phyloP scores from a whole-genome alignment of 2,888 invertebrate species.

The Eurytoma adleriae region DNA sequence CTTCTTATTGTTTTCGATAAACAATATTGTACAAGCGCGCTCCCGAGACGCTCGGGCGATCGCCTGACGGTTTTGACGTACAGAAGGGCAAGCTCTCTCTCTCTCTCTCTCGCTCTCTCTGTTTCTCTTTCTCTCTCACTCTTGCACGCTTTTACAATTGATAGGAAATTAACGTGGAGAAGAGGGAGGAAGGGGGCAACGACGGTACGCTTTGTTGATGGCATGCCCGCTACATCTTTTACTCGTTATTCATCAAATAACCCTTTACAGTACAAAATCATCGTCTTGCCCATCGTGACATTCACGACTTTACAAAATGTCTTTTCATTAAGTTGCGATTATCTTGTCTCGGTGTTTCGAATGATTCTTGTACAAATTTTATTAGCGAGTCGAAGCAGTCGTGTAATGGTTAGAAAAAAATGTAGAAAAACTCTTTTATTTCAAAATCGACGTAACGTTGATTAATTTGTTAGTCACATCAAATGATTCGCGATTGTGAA shows the following conservation, averaged over 20 bases:
- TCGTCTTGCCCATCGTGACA: neutral
- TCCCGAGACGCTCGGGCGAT: neutral
- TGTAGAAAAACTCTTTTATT: too few species aligned
- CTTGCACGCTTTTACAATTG: slow-evolving; percentile 22
- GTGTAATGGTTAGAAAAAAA: too few species aligned
- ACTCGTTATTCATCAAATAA: neutral
- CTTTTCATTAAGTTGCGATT: neutral
- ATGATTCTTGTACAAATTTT: too few species aligned
- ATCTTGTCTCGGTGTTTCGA: too few species aligned
- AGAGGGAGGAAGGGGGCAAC: neutral
- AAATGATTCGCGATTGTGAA: too few species aligned
- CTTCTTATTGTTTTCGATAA: slow-evolving; percentile 63
- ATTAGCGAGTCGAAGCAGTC: too few species aligned
- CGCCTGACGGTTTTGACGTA: slow-evolving; percentile 33
- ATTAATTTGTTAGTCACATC: too few species aligned
- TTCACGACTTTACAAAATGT: neutral
- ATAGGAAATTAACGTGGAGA: slow-evolving; percentile 43
- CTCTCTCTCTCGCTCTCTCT: too few species aligned
- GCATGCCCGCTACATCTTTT: neutral
- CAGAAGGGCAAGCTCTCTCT: slow-evolving; percentile 36
- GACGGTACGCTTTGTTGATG: neutral
- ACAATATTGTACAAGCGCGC: slow-evolving; percentile 61
- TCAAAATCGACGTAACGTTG: too few species aligned
- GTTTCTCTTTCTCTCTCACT: slow-evolving; percentile 18
- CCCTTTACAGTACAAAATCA: slow-evolving; percentile 24